Conservation (phyloP, 2,888 invertebrate species). For the Rhimphoctona megacephalus region DNA sequence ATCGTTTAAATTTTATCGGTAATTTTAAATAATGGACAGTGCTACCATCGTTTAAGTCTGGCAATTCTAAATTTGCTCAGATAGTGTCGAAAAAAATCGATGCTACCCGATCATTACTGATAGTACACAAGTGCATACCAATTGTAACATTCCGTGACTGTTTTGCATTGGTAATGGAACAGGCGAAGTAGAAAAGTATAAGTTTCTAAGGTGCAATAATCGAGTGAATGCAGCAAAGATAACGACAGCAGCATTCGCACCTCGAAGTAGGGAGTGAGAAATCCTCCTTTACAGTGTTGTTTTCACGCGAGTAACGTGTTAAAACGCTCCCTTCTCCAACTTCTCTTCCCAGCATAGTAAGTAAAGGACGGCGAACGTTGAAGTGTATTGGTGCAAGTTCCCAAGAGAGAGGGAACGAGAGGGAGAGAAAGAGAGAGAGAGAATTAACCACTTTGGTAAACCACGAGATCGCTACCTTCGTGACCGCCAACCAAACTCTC, state of each 20-base stretch:
- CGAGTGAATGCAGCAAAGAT: not conserved
- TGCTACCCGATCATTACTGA: no score
- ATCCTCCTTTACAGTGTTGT: not conserved
- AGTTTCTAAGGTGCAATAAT: not conserved
- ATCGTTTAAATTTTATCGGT: no score
- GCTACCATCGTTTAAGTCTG: no score
- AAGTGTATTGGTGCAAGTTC: conserved; percentile 6
- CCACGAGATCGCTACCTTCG: conserved; percentile 71
- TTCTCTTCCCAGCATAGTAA: not conserved
- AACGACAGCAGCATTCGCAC: not conserved
- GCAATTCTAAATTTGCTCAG: no score
- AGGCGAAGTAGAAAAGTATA: not conserved
- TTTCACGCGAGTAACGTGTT: conserved; percentile 19
- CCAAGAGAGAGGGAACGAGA: conserved; percentile 47
- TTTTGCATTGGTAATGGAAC: not conserved
- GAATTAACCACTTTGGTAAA: conserved; percentile 72
- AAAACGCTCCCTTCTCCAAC: not conserved
- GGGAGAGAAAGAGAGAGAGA: conserved; percentile 41
- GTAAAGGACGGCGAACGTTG: conserved; percentile 6
- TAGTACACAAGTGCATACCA: no score
- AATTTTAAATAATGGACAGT: no score
- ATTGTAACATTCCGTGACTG: not conserved
- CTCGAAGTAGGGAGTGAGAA: not conserved
- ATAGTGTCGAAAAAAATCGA: no score
- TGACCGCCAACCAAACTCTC: conserved; percentile 53